phyloP scores from a whole-genome alignment of 2,113 vertebrate species.

The Theristicus caerulescens region DNA sequence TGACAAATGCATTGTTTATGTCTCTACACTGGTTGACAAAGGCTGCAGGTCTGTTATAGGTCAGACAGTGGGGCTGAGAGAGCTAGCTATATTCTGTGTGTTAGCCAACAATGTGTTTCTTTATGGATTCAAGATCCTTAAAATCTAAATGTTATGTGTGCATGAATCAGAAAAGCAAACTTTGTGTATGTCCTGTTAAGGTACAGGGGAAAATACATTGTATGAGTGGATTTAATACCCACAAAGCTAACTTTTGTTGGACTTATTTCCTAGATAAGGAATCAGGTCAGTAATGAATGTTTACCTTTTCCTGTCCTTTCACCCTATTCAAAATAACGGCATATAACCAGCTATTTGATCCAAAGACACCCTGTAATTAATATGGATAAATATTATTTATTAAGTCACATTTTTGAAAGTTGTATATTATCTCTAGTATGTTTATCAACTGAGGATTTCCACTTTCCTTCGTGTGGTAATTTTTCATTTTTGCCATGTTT shows the following conservation, averaged over 20 bases:
- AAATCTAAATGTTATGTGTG: not conserved
- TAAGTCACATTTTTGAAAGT: not conserved
- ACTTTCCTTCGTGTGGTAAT: not conserved
- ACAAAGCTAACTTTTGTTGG: not conserved
- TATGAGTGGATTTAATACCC: not conserved
- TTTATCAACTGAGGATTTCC: not conserved
- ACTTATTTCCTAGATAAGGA: not conserved
- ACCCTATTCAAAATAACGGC: not conserved
- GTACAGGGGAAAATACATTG: not conserved
- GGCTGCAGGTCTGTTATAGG: not conserved
- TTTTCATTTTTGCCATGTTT: not conserved
- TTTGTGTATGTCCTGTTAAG: not conserved
- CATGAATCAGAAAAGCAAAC: not conserved
- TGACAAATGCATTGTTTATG: too few relatives aligned
- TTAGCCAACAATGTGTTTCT: not conserved
- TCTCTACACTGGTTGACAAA: not conserved
- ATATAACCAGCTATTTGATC: not conserved
- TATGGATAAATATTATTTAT: not conserved
- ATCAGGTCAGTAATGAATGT: not conserved
- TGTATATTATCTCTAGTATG: not conserved
- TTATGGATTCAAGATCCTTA: not conserved
- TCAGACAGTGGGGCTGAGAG: not conserved
- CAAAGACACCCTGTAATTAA: not conserved
- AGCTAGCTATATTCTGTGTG: not conserved
- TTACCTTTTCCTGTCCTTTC: not conserved